Conservation (phyloP, 2,888 invertebrate genomes). For the Steinernema scapterisci region DNA sequence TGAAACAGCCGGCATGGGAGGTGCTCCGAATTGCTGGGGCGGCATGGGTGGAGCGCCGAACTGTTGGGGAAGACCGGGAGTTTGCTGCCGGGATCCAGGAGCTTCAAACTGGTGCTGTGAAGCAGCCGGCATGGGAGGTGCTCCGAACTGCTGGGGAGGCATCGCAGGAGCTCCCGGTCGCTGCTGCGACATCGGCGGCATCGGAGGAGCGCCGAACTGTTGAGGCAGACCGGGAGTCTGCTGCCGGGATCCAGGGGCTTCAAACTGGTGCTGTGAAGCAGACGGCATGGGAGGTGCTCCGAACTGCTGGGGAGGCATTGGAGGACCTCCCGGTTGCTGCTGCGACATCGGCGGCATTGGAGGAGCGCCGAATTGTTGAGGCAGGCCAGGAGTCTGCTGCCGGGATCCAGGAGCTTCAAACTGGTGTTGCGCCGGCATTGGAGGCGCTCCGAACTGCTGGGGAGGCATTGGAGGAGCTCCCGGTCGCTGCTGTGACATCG, state of each 20-base stretch:
- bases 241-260: not conserved
- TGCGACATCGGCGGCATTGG: not conserved
- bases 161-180: not conserved
- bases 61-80: not conserved
- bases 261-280: not conserved
- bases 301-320: not conserved
- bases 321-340: not conserved
- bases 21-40: constrained; percentile 2
- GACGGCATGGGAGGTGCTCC: not conserved
- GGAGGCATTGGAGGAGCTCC: not conserved
- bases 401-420: not conserved
- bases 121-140: not conserved
- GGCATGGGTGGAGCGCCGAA: not conserved
- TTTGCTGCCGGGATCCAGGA: not conserved
- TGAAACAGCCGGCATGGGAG: not conserved
- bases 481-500: not conserved
- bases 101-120: not conserved
- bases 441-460: not conserved
- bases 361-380: not conserved
- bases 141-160: not conserved
- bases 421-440: constrained; percentile 3
- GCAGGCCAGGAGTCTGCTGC: not conserved
- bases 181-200: not conserved
- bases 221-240: not conserved
- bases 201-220: not conserved